Percentiles rank a stretch among this genome's conserved stretches.
Evolutionary conservation across 2,113 vertebrate genomes (phyloP).

Genomic region (Anhinga rufa): DNA sequence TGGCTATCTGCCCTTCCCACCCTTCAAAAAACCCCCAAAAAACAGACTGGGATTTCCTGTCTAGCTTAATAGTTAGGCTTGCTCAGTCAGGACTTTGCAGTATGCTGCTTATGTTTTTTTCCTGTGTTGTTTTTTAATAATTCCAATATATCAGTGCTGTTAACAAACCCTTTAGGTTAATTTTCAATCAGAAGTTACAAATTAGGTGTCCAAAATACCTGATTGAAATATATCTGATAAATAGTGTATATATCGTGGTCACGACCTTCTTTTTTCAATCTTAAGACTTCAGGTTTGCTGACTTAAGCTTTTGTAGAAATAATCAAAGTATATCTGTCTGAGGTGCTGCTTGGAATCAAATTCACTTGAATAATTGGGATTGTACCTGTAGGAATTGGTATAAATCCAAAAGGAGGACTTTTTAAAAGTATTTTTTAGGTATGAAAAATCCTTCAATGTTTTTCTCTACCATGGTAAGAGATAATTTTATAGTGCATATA

Average conservation of each 20-base stretch:
- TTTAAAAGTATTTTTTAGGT: neutral
- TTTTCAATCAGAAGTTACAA: neutral
- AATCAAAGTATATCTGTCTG: neutral
- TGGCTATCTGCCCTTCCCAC: neutral
- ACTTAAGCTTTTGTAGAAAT: neutral
- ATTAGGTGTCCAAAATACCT: neutral
- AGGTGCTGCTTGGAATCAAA: neutral
- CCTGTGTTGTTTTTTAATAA: neutral
- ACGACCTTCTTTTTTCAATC: neutral
- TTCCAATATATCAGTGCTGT: neutral
- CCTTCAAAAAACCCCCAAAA: neutral
- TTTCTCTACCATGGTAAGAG: neutral
- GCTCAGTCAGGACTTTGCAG: neutral
- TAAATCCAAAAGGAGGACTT: neutral
- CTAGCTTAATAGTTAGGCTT: neutral
- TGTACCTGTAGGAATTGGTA: neutral
- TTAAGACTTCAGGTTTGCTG: neutral
- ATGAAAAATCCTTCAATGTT: accelerated
- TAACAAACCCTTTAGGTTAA: neutral
- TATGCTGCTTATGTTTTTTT: neutral
- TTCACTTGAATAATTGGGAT: neutral
- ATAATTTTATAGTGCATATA: accelerated
- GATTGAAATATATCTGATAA: neutral
- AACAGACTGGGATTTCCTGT: neutral
- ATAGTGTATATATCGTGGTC: neutral